Conservation (phyloP, 2,888 invertebrate species). For the Campoplex capitator region DNA sequence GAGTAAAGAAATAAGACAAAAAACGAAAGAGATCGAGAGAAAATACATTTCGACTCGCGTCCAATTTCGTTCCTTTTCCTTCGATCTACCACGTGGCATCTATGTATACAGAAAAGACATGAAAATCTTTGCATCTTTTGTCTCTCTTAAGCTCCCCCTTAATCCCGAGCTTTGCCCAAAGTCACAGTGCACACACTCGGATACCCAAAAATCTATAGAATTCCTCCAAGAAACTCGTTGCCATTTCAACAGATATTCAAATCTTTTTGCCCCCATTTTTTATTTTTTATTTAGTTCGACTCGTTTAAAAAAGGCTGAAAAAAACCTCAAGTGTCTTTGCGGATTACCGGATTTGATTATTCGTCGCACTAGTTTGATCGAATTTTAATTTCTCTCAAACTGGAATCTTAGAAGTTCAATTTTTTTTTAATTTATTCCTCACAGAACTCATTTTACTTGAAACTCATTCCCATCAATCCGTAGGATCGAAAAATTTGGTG, state of each 20-base stretch:
- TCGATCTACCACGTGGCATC: constrained; percentile 25
- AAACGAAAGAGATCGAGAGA: background rate
- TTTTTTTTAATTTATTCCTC: background rate
- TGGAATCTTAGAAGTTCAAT: background rate
- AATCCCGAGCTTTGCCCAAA: constrained; percentile 50
- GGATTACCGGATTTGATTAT: background rate
- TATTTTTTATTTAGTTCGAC: background rate
- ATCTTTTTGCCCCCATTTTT: background rate
- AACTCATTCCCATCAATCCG: no score
- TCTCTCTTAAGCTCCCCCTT: constrained; percentile 45
- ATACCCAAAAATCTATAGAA: constrained; percentile 32
- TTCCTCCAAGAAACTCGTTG: constrained; percentile 44
- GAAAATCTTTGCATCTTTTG: constrained; percentile 39
- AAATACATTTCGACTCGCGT: constrained; percentile 47
- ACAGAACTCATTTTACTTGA: background rate
- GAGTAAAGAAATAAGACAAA: background rate
- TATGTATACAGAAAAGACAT: constrained; percentile 37
- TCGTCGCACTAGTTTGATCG: background rate
- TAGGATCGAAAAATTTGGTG: no score
- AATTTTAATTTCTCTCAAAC: background rate
- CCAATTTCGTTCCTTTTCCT: constrained; percentile 52
- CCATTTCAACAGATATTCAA: constrained; percentile 26
- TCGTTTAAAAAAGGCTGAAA: background rate
- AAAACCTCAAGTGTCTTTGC: background rate
- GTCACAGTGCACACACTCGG: background rate